These are phyloP conservation scores for Eupithecia dodoneata DNA, from an alignment of 2,888 invertebrate genomes.

Conservation along the genomic window DNA sequence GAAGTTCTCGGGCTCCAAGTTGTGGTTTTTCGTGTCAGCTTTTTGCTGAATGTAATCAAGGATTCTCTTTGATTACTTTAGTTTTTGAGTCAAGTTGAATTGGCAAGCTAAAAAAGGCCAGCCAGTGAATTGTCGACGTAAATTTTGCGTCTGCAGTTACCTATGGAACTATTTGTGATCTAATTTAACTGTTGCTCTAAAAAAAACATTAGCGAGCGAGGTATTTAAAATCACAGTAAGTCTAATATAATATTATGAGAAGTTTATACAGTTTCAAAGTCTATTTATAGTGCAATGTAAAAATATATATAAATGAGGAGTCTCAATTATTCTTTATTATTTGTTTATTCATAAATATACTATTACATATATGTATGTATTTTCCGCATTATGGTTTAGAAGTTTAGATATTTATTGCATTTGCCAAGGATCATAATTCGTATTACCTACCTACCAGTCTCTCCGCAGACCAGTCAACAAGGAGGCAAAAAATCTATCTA, in stretches of 20 bases:
- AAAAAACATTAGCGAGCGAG: neutral
- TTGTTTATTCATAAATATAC: too few relatives aligned
- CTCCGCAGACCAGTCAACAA: neutral
- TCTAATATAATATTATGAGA: too few relatives aligned
- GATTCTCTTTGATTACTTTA: constrained; percentile 22
- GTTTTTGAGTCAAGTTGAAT: constrained; percentile 21
- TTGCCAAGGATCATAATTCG: neutral
- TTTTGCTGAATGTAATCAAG: constrained; percentile 20
- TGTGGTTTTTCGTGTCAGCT: constrained; percentile 26
- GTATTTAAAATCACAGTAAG: too few relatives aligned
- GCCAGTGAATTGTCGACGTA: neutral
- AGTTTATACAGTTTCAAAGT: too few relatives aligned
- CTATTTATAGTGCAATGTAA: too few relatives aligned
- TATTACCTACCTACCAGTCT: neutral
- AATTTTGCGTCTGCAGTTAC: neutral
- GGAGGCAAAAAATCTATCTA: neutral
- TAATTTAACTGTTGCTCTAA: neutral
- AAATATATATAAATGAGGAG: too few relatives aligned
- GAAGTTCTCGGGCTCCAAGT: constrained; percentile 11
- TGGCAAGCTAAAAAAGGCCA: constrained; percentile 2
- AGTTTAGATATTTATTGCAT: neutral
- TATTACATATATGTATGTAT: too few relatives aligned
- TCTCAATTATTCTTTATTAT: too few relatives aligned
- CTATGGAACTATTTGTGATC: neutral
- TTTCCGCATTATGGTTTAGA: neutral